Base-by-base conservation (phyloP, 2,797 vertebrate genomes). In the Percopsis omiscomaycus region DNA sequence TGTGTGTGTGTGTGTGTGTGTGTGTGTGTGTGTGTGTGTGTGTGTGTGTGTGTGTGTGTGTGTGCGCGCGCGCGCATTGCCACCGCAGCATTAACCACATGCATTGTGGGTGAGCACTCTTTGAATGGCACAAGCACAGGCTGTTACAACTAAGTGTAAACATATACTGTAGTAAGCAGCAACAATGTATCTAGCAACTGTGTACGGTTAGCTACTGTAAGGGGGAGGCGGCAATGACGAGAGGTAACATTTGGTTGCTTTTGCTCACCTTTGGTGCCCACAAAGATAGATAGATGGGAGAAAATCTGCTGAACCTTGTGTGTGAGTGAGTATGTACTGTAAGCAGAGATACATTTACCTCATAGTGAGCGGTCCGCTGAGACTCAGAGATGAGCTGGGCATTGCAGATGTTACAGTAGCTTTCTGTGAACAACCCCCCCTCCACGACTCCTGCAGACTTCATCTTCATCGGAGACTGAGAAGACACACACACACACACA, bases 371-470 rank as follows among this genome's bases (percentile, higher is more conserved):
- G 14, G 90, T 91, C 69, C 92, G 90, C 88, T 93, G 92, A 67
- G 92, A 93, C 86, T 92, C 90, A 1, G 92, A 93, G 87, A 93
- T 93, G 78, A 93, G 90, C 86, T 93, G 92, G 74, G 92, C 92
- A 71, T 93, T 93, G 84, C 92, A 93, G 88, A 93, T 92, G 87
- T 93, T 93, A 79, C 92, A 93, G 69, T 93, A 93, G 84, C 90
- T 92, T 75, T 93, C 92, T 71, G 92, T 93, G 84, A 93, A 93
- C 78, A 93, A 85, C 65, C 86, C 89, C 79, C 89, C 88, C 61
- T 92, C 89, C 77, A 90, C 87, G 15, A 89, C 76, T 69, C 83
- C 89, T 27, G 85, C 84, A 61, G 91, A 93, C 86, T 93, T 22
- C 22, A 22, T 22, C 22, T 22, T 22, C 22, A 22, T 22, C 22